Percentiles rank a stretch among this genome's conserved stretches.
phyloP scores from a whole-genome alignment of 2,797 vertebrate species.

The Notamacropus eugenii region DNA sequence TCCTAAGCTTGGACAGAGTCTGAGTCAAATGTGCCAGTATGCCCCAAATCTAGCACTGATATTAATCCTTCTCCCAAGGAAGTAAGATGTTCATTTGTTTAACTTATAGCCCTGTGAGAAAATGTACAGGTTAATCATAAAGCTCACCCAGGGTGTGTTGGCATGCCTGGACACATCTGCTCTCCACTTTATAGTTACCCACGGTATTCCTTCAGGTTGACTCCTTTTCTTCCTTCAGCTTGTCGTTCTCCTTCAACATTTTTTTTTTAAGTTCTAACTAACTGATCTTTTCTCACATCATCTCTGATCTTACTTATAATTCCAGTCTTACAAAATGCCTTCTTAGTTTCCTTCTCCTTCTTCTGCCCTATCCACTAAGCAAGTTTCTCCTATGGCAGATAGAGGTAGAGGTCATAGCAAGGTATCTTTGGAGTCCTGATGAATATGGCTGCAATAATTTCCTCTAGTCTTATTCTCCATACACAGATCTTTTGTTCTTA shows the following conservation, averaged over 20 bases:
- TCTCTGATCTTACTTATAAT: neutral
- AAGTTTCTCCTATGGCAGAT: neutral
- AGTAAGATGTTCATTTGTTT: neutral
- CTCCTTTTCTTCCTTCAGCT: neutral
- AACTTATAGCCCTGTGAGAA: neutral
- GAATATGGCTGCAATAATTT: neutral
- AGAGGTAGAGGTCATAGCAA: neutral
- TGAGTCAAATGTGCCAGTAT: neutral
- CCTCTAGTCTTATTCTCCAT: neutral
- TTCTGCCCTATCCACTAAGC: neutral
- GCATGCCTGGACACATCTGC: neutral
- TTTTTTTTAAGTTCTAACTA: neutral
- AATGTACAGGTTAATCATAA: neutral
- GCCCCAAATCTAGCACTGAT: neutral
- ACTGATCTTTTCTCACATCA: neutral
- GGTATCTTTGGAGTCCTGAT: neutral
- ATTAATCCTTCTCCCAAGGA: neutral
- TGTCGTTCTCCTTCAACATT: neutral
- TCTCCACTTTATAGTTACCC: neutral
- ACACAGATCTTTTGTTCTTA: neutral
- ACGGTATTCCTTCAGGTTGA: neutral
- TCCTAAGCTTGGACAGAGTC: neutral
- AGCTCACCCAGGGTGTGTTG: neutral
- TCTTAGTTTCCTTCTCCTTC: neutral
- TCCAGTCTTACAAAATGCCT: neutral